Conservation (phyloP, 2,113 vertebrate genomes). For the Terrapene triunguis region DNA sequence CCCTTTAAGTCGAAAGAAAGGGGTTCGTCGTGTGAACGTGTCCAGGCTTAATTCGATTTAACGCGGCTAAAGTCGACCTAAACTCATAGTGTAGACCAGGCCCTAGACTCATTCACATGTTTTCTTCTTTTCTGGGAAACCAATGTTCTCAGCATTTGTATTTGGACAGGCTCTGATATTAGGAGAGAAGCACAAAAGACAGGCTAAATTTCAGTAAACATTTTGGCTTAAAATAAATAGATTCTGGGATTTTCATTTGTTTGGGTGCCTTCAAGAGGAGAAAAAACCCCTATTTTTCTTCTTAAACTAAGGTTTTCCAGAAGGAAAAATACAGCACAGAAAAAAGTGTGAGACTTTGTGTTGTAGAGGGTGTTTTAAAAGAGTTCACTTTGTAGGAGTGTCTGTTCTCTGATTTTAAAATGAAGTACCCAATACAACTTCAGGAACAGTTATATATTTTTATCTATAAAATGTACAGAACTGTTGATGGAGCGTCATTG, state of each 20-base stretch:
- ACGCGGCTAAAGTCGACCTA: too few relatives aligned
- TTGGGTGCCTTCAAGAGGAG: slow-evolving; percentile 32
- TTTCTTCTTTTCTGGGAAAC: background rate
- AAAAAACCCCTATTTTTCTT: slow-evolving; percentile 60
- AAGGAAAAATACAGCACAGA: slow-evolving; percentile 53
- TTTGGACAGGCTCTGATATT: background rate
- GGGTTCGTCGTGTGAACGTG: too few relatives aligned
- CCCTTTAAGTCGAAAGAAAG: too few relatives aligned
- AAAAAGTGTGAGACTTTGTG: slow-evolving; percentile 21
- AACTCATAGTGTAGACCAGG: too few relatives aligned
- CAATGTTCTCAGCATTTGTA: background rate
- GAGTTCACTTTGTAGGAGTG: background rate
- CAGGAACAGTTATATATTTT: background rate
- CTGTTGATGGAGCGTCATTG: fast-evolving
- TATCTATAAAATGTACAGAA: background rate
- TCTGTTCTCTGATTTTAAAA: background rate
- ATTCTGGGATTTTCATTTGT: slow-evolving; percentile 74
- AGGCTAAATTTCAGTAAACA: slow-evolving; percentile 73
- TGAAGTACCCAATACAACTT: fast-evolving
- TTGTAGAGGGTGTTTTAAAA: background rate
- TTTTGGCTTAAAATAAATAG: slow-evolving; percentile 72
- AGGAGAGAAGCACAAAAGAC: slow-evolving; percentile 58
- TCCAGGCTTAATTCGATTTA: too few relatives aligned
- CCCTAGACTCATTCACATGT: background rate
- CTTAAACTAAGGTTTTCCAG: slow-evolving; percentile 67